Conservation (phyloP, 1,140 invertebrate species). For the Drosophila mauritiana region DNA sequence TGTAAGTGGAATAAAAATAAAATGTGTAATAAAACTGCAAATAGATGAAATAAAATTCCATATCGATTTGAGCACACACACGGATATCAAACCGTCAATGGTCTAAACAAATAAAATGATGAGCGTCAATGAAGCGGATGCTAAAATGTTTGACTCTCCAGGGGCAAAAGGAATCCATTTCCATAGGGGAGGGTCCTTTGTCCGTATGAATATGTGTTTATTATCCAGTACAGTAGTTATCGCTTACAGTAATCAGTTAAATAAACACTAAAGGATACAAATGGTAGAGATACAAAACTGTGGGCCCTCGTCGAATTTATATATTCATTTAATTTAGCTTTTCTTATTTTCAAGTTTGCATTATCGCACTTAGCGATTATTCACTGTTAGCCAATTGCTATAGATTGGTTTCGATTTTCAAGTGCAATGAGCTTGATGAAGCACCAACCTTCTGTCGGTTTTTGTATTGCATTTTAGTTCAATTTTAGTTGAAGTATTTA, state of each 20-base stretch:
- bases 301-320: too few relatives aligned
- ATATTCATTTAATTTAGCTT: too few relatives aligned
- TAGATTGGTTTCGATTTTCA: constrained; percentile 42
- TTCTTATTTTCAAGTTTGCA: too few relatives aligned
- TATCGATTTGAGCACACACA: constrained; percentile 64
- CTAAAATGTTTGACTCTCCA: constrained; percentile 56
- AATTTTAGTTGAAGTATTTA: constrained; percentile 60
- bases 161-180: background rate
- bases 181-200: background rate
- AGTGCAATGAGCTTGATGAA: constrained; percentile 43
- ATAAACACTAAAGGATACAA: background rate
- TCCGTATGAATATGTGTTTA: constrained; percentile 22
- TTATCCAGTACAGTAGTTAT: constrained; percentile 32
- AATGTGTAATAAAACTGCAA: constrained; percentile 56
- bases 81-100: constrained; percentile 36
- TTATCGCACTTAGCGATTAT: background rate
- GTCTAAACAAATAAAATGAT: constrained; percentile 81
- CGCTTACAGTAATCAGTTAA: background rate
- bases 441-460: constrained; percentile 1
- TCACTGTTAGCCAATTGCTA: constrained; percentile 54
- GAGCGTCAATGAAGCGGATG: constrained; percentile 74
- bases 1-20: constrained; percentile 43
- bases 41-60: constrained; percentile 50
- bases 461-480: constrained; percentile 56
- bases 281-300: too few relatives aligned